Conservation (phyloP, 2,888 invertebrate genomes). For the Seira ritae region DNA sequence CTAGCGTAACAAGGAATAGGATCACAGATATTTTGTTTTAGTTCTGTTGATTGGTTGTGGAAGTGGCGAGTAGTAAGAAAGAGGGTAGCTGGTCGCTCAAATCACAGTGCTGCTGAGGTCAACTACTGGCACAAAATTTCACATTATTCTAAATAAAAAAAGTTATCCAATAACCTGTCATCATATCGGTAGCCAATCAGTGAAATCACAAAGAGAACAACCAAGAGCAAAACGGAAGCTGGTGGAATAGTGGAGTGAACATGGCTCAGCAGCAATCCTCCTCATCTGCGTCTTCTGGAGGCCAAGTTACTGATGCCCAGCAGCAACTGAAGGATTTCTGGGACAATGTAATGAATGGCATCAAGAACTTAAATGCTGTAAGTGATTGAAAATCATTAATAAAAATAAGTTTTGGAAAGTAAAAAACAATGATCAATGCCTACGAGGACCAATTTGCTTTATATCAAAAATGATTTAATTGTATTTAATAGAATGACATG, state of each 20-base stretch:
- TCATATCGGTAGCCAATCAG: conserved; percentile 54
- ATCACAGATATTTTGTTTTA: neutral
- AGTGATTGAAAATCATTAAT: too few relatives aligned
- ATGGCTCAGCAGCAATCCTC: conserved; percentile 62
- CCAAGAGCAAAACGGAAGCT: neutral
- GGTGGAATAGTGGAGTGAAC: conserved; percentile 2
- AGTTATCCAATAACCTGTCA: conserved; percentile 59
- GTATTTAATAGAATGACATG: conserved; percentile 82
- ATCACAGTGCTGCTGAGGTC: conserved; percentile 64
- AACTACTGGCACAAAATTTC: conserved; percentile 57
- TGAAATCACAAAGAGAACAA: conserved; percentile 31
- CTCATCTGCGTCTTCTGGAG: conserved; percentile 39
- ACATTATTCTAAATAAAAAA: conserved; percentile 39
- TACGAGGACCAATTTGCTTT: neutral
- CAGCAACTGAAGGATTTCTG: conserved; percentile 87
- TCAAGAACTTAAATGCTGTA: conserved; percentile 85
- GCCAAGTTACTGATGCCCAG: conserved; percentile 80
- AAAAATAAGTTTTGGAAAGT: too few relatives aligned
- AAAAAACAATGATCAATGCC: neutral
- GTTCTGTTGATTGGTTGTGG: conserved; percentile 59
- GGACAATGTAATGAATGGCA: conserved; percentile 88
- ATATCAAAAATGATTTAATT: neutral
- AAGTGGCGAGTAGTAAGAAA: conserved; percentile 43
- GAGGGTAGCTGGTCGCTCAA: conserved; percentile 56
- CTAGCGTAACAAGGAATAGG: too few relatives aligned